Evolutionary conservation across 2,113 vertebrate species (phyloP).

Genomic region (Coregonus clupeaformis): DNA sequence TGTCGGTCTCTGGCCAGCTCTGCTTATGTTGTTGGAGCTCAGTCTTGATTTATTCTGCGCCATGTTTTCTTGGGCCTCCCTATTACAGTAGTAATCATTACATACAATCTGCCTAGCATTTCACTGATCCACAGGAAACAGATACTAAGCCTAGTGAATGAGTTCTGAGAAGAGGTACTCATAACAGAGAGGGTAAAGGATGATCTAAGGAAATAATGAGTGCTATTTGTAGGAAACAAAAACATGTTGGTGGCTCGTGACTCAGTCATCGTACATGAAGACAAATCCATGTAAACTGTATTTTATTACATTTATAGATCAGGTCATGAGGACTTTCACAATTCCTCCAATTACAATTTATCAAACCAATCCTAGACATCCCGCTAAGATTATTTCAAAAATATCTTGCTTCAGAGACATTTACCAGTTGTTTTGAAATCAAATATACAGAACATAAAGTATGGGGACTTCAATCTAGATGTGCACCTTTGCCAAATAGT

Average conservation of each 20-base stretch:
- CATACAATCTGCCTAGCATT: background rate
- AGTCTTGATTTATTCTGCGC: too few species aligned
- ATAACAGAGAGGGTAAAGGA: background rate
- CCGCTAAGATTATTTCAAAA: background rate
- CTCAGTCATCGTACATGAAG: background rate
- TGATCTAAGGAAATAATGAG: background rate
- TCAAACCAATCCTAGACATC: background rate
- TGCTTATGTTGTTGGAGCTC: too few species aligned
- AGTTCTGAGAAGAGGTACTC: background rate
- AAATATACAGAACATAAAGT: too few species aligned
- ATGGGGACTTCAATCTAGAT: too few species aligned
- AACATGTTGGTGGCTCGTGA: background rate
- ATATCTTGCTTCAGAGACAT: background rate
- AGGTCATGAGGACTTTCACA: slow-evolving; percentile 15
- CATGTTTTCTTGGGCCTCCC: too few species aligned
- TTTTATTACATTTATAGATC: slow-evolving; percentile 52
- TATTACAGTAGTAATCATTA: too few species aligned
- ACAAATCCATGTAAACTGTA: slow-evolving; percentile 23
- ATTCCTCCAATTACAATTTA: background rate
- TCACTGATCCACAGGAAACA: background rate
- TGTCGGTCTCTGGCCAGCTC: too few species aligned
- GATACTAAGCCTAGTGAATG: background rate
- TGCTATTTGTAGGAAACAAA: too few species aligned
- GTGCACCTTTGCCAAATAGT: too few species aligned
- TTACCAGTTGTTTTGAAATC: background rate